Base-by-base conservation (phyloP, 2,113 vertebrate species). In the Bungarus multicinctus region DNA sequence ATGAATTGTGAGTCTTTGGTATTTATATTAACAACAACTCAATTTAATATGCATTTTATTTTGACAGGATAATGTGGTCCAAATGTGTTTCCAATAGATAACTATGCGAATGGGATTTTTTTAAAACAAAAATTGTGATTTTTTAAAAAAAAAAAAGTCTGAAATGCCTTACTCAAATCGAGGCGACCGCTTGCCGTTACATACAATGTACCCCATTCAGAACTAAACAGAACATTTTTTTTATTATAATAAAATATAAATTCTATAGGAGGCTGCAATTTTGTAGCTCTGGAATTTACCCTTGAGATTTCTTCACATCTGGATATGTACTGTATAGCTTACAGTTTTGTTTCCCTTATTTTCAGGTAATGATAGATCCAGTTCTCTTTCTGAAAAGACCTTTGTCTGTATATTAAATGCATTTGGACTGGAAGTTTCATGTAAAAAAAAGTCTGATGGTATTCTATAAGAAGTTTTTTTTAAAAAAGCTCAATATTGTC, bases 161-260 rank as follows among this genome's bases (percentile, higher is more conserved):
- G 8, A 53, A 52, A 47, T 14, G 85, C 23, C 55, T 60, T 30
- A 34, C 57, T 91, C 30, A 60, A 52, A 87, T 50, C 45, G 60
- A 87, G 85, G 34, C 8, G 30, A 60, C 30, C 34, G 2, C 53
- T 85, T 45, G 53, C 10, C 25, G 43, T 58, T 50, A 39, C 22
- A 60, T 87, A 91, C 91, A 87, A 91, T 64, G 85, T 58, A 87
- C 39, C 69, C 90, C 30, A 91, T 91, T 91, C 81, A 91, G 85
- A 50, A 60, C 54, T 16, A 52, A 39, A 81, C 10, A 91, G 54
- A 87, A 81, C 18, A 34, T 58, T 12, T 47, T 45, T 55, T 54
- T 87, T 87, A 87, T 91, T 60, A 87, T 64, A 91, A 55, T 91
- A 87, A 87, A 91, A 91, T 58, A 52, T 64, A 87, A n/a, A 87